These are phyloP conservation scores for Notoglanidium macrostoma DNA, from an alignment of 2,797 vertebrate species.

Conservation along the genomic window DNA sequence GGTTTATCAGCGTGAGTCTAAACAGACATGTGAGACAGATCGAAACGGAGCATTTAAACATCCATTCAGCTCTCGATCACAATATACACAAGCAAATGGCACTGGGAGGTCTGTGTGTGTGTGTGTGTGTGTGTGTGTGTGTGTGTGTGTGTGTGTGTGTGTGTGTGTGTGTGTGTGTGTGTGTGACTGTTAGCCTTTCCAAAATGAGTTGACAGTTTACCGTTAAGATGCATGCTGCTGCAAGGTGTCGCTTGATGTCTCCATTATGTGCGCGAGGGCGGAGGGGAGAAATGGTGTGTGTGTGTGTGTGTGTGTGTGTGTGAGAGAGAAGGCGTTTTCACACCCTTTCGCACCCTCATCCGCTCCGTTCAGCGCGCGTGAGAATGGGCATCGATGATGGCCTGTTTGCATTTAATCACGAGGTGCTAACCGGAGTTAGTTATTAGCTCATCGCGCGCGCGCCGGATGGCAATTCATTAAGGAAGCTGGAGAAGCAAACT, in stretches of 20 bases:
- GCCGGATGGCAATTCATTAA: slow-evolving; percentile 70
- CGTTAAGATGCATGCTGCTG: slow-evolving; percentile 33
- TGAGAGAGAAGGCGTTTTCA: slow-evolving; percentile 58
- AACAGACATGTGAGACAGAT: slow-evolving; percentile 54
- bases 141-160: slow-evolving; percentile 22
- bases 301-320: slow-evolving; percentile 39
- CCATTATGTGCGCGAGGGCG: slow-evolving; percentile 16
- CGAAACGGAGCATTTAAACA: slow-evolving; percentile 20
- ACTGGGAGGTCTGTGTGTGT: slow-evolving; percentile 6
- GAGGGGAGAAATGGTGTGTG: not conserved
- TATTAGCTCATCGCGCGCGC: slow-evolving; percentile 58
- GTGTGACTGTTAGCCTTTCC: slow-evolving; percentile 54
- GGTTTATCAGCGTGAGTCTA: slow-evolving; percentile 13
- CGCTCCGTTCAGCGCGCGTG: slow-evolving; percentile 12
- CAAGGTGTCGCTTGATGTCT: slow-evolving; percentile 13
- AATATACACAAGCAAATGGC: slow-evolving; percentile 49
- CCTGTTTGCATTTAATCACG: slow-evolving; percentile 74
- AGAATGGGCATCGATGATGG: slow-evolving; percentile 72
- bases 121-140: not conserved
- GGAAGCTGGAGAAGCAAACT: slow-evolving; percentile 61
- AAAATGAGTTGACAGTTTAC: slow-evolving; percentile 52
- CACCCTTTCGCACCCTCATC: slow-evolving; percentile 61
- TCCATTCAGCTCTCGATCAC: slow-evolving; percentile 34
- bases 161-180: slow-evolving; percentile 30
- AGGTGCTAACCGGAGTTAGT: slow-evolving; percentile 73